Evolutionary conservation across 2,888 invertebrate species (phyloP).

Genomic region (Agrotis ipsilon): DNA sequence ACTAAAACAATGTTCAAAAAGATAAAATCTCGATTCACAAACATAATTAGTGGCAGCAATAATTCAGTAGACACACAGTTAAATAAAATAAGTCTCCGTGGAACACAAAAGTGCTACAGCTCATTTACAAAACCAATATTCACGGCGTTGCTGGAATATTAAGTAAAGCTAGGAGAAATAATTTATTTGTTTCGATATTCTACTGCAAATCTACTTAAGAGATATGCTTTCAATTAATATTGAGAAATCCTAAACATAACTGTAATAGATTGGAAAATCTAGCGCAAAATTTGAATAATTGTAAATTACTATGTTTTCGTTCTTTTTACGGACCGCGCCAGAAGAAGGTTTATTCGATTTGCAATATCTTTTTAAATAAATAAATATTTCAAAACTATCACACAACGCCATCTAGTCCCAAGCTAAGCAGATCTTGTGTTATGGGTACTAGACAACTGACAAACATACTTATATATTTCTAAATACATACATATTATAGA

Average conservation of each 20-base stretch:
- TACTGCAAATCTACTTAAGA: constrained; percentile 30
- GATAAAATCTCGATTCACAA: constrained; percentile 33
- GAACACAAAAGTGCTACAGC: constrained; percentile 65
- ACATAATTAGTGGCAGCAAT: constrained; percentile 40
- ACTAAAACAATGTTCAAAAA: constrained; percentile 26
- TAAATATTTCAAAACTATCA: no score
- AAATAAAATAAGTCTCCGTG: constrained; percentile 56
- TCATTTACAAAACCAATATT: constrained; percentile 67
- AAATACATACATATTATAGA: no score
- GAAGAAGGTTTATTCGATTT: no score
- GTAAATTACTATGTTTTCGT: not conserved
- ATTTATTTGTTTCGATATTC: constrained; percentile 54
- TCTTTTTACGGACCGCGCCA: no score
- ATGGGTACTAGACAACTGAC: no score
- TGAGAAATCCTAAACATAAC: constrained; percentile 9
- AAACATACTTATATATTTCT: no score
- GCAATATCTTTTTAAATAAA: no score
- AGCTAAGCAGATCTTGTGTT: no score
- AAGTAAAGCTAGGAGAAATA: constrained; percentile 68
- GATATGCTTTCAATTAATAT: constrained; percentile 31
- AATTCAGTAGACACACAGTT: constrained; percentile 56
- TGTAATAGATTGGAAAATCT: not conserved
- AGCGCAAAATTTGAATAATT: not conserved
- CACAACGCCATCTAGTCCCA: no score
- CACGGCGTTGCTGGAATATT: constrained; percentile 67